Percentiles rank a stretch among this genome's conserved stretches.
Evolutionary conservation across 2,888 invertebrate species (phyloP).

Genomic region (Bembecia ichneumoniformis): DNA sequence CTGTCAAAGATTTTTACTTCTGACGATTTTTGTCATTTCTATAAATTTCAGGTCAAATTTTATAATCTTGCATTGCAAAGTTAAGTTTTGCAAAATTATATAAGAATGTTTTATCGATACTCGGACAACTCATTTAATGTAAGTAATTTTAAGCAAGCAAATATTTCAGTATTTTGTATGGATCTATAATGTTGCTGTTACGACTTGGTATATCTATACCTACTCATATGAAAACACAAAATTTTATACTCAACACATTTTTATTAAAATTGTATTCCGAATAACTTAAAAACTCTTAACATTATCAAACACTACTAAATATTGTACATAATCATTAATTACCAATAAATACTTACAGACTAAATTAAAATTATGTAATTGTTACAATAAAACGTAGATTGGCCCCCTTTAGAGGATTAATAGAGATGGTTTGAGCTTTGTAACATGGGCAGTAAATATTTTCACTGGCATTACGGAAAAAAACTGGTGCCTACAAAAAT

Average conservation of each 20-base stretch:
- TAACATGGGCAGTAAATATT: slow-evolving; percentile 23
- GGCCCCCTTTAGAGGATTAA: slow-evolving; percentile 54
- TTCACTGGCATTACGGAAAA: slow-evolving; percentile 37
- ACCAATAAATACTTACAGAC: slow-evolving; percentile 67
- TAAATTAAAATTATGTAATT: slow-evolving; percentile 45
- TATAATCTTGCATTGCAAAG: no score
- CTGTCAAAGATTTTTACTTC: no score
- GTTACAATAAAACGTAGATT: slow-evolving; percentile 40
- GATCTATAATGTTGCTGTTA: no score
- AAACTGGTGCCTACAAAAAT: slow-evolving; percentile 43
- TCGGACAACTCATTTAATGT: no score
- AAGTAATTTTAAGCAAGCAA: no score
- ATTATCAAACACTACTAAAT: slow-evolving; percentile 54
- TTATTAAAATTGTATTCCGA: slow-evolving; percentile 62
- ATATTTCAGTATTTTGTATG: no score
- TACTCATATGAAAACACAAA: neutral
- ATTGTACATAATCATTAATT: slow-evolving; percentile 31
- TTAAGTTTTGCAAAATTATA: no score
- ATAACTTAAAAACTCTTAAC: slow-evolving; percentile 68
- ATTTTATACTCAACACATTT: slow-evolving; percentile 46
- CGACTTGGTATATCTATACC: neutral
- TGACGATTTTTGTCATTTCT: no score
- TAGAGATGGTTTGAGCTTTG: slow-evolving; percentile 33
- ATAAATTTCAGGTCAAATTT: no score
- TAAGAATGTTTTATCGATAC: no score